Conservation (phyloP, 2,888 invertebrate genomes). For the Synergus laeviventris region DNA sequence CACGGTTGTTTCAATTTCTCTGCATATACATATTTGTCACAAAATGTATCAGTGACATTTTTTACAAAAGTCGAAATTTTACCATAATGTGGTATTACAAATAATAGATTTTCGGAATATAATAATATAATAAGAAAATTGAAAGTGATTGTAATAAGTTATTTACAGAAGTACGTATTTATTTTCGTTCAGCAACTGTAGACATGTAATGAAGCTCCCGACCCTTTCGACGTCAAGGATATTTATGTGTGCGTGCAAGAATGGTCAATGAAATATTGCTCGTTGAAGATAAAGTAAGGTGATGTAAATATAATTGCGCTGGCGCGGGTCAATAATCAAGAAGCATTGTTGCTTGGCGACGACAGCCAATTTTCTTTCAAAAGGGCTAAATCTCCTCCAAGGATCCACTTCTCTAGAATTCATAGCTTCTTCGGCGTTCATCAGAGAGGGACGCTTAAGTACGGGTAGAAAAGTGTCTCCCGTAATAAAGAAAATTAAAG, state of each 20-base stretch:
- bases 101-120: too few relatives aligned
- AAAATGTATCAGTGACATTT: too few relatives aligned
- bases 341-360: conserved; percentile 68
- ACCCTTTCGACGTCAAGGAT: background rate
- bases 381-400: conserved; percentile 39
- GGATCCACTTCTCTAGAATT: conserved; percentile 44
- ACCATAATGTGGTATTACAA: too few relatives aligned
- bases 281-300: conserved; percentile 48
- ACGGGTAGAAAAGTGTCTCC: background rate
- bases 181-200: background rate
- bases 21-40: too few relatives aligned
- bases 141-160: too few relatives aligned
- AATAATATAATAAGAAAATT: too few relatives aligned
- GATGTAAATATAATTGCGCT: conserved; percentile 69
- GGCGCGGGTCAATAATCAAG: conserved; percentile 73
- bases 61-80: too few relatives aligned
- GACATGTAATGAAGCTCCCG: background rate
- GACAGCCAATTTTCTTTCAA: conserved; percentile 31
- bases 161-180: background rate
- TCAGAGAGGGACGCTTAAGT: conserved; percentile 30
- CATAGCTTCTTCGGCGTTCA: conserved; percentile 37
- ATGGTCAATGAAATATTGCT: conserved; percentile 27
- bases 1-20: conserved; percentile 7
- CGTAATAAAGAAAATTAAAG: background rate
- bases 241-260: conserved; percentile 13